phyloP scores from a whole-genome alignment of 2,888 invertebrate species.

The Cremastinae sp. region DNA sequence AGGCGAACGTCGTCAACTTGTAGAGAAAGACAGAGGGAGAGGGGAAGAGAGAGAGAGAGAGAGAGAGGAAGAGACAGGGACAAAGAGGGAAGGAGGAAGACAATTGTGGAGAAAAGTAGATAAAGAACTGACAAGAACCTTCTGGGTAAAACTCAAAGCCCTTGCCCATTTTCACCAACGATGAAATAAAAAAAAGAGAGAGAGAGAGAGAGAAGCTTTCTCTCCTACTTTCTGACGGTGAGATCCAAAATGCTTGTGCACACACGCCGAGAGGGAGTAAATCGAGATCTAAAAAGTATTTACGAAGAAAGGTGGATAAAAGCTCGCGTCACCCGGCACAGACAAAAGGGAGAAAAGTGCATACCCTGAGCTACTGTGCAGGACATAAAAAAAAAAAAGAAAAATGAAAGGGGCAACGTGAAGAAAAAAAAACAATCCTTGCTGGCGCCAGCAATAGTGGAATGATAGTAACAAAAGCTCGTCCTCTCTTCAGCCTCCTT shows the following conservation, averaged over 20 bases:
- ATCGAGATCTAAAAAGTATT: constrained; percentile 41
- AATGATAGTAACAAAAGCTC: constrained; percentile 49
- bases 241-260: constrained; percentile 25
- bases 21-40: constrained; percentile 22
- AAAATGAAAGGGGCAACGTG: constrained; percentile 3
- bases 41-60: constrained; percentile 26
- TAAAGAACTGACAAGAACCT: constrained; percentile 18
- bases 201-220: too few relatives aligned
- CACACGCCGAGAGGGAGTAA: not conserved
- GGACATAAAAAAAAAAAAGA: constrained; percentile 17
- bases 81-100: constrained; percentile 13
- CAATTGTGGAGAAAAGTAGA: constrained; percentile 16
- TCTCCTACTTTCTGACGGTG: constrained; percentile 21
- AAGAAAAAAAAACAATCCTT: constrained; percentile 21
- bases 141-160: constrained; percentile 30
- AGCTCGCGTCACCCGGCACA: constrained; percentile 15
- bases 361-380: constrained; percentile 17
- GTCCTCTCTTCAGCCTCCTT: constrained; percentile 15
- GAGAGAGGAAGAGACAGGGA: constrained; percentile 13
- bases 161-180: constrained; percentile 43
- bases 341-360: constrained; percentile 31
- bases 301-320: constrained; percentile 53
- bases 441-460: constrained; percentile 28
- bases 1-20: constrained; percentile 55
- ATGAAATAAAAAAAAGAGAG: constrained; percentile 12